phyloP scores from a whole-genome alignment of 2,113 vertebrate species.

The Hassar affinis region DNA sequence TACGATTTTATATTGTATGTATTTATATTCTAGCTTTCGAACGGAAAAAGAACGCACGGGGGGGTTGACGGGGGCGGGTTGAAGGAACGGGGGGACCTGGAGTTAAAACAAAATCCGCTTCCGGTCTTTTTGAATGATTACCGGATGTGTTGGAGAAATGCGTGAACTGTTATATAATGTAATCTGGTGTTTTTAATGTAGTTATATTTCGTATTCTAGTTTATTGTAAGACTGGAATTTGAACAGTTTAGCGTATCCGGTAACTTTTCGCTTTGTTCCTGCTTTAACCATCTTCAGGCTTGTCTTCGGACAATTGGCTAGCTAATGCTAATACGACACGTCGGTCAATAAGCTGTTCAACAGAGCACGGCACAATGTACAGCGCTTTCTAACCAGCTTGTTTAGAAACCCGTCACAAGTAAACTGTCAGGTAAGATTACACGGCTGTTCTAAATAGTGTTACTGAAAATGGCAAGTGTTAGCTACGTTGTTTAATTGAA shows the following conservation, averaged over 20 bases:
- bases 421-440: neutral
- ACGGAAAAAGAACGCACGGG: too few species aligned
- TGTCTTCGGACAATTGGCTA: neutral
- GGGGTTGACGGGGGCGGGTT: too few species aligned
- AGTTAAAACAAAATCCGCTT: neutral
- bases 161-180: neutral
- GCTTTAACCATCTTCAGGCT: neutral
- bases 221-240: too few species aligned
- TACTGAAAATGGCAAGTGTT: too few species aligned
- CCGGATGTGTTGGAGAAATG: neutral
- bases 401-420: neutral
- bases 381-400: neutral
- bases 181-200: neutral
- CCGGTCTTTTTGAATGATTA: slow-evolving; percentile 3
- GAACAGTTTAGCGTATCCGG: neutral
- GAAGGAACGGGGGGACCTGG: neutral
- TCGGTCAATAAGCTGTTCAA: neutral
- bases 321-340: slow-evolving; percentile 11
- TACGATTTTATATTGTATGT: too few species aligned
- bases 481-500: neutral
- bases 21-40: too few species aligned
- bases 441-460: too few species aligned
- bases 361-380: neutral
- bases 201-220: neutral
- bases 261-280: neutral